phyloP scores from a whole-genome alignment of 2,113 vertebrate genomes.

The Chinchilla lanigera region DNA sequence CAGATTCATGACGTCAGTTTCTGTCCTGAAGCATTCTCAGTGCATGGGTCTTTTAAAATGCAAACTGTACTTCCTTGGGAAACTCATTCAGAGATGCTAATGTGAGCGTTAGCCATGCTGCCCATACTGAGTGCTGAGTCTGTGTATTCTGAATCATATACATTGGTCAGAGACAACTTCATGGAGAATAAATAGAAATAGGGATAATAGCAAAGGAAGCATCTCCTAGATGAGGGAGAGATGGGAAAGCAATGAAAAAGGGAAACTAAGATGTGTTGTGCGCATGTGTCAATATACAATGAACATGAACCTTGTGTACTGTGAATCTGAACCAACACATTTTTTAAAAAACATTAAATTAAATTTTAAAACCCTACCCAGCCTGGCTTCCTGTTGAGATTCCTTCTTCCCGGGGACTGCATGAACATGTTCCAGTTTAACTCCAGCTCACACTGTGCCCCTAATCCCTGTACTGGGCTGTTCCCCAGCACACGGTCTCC shows the following conservation, averaged over 20 bases:
- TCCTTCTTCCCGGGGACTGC: no score
- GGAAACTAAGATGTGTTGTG: neutral
- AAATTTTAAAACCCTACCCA: neutral
- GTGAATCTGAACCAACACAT: no score
- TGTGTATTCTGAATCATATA: neutral
- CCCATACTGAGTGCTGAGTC: neutral
- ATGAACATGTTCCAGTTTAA: neutral
- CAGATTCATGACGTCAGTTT: neutral
- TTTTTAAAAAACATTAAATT: neutral
- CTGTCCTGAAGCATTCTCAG: neutral
- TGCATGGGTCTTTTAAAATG: neutral
- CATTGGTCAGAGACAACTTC: neutral
- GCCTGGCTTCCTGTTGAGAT: neutral
- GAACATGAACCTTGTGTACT: neutral
- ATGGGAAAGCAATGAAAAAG: neutral
- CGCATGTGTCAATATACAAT: neutral
- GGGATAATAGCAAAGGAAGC: neutral
- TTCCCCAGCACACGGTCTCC: neutral
- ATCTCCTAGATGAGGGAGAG: neutral
- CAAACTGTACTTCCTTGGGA: neutral
- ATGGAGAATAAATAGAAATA: neutral
- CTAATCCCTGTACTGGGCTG: fast-evolving
- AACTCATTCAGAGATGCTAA: neutral
- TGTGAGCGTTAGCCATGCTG: neutral
- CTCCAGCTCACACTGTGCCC: neutral